Base-by-base conservation (phyloP, 1,140 invertebrate species). In the Acromyrmex heyeri region DNA sequence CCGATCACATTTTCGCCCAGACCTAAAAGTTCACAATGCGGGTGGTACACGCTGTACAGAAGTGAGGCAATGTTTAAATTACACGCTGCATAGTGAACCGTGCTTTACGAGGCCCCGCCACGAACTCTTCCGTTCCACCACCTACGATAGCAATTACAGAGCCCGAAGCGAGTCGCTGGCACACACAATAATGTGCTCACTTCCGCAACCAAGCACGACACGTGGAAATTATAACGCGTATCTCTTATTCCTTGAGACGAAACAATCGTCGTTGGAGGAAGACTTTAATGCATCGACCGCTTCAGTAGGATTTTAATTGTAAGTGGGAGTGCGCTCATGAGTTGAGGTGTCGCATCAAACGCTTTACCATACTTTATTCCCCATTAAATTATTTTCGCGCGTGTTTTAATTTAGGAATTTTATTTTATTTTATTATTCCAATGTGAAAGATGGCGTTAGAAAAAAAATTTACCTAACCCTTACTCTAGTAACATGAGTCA, bases 51-150 rank as follows among this genome's bases (percentile, higher is more conserved):
- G 55, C 65, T 76, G 76, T 88, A 53, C 64, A 85, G 87, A 93
- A 92, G 88, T 90, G 92, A 93, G 86, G 88, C 91, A 93, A 93
- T 93, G 92, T 93, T 93, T 93, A 93, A 93, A 93, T 93, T 93
- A 93, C 91, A 92, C 91, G 92, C 89, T 87, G 82, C 87, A 86
- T 65, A 89, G 86, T 55, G 87, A 89, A 72, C 67, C 83, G 86
- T 91, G 91, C 89, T 93, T 93, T 93, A 93, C 89, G 93, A 93
- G 87, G 87, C 86, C 73, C 87, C 87, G 77, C 61, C 78, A 61
- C 85, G 62, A 85, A 82, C 69, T 89, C 70, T 90, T 88, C 85
- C 79, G 83, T 90, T 88, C 76, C 81, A 87, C 90, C 87, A 90
- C 89, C 90, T 91, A 92, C 90, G 88, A 88, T 67, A 81, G 87